Evolutionary conservation across 2,888 invertebrate species (phyloP).

Genomic region (Drosophila eohydei): DNA sequence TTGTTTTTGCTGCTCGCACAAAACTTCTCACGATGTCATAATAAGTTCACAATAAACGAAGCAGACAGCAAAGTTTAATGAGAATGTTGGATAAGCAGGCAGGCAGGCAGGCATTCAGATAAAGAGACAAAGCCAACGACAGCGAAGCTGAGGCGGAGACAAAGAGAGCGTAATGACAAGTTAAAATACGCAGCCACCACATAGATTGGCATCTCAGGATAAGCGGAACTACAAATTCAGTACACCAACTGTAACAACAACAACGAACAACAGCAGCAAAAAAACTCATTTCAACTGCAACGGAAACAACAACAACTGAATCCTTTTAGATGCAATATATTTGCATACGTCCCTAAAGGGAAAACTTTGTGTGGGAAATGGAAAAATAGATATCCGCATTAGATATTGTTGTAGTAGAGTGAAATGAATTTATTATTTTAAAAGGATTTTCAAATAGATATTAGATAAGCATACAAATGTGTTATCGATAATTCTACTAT

Average conservation of each 20-base stretch:
- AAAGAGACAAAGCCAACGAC: neutral
- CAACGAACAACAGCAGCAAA: neutral
- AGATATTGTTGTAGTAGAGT: neutral
- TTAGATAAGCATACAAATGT: neutral
- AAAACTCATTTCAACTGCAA: conserved; percentile 8
- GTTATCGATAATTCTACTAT: neutral
- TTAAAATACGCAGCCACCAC: conserved; percentile 12
- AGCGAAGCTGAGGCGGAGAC: neutral
- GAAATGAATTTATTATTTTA: neutral
- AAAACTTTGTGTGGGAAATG: neutral
- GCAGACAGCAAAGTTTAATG: conserved; percentile 50
- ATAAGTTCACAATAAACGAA: conserved; percentile 44
- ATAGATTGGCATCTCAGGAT: conserved; percentile 15
- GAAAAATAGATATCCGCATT: neutral
- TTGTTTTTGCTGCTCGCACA: conserved; percentile 8
- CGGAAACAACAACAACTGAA: neutral
- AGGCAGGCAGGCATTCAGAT: conserved; percentile 5
- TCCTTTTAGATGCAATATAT: conserved; percentile 14
- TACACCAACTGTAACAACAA: conserved; percentile 13
- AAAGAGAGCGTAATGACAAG: conserved; percentile 13
- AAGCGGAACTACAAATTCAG: conserved; percentile 19
- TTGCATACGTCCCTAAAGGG: conserved; percentile 7
- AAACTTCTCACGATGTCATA: conserved; percentile 44
- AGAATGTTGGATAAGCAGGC: conserved; percentile 23
- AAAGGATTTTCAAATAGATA: neutral